Evolutionary conservation across 1,140 invertebrate species (phyloP).

Genomic region (Pentalonia nigronervosa): DNA sequence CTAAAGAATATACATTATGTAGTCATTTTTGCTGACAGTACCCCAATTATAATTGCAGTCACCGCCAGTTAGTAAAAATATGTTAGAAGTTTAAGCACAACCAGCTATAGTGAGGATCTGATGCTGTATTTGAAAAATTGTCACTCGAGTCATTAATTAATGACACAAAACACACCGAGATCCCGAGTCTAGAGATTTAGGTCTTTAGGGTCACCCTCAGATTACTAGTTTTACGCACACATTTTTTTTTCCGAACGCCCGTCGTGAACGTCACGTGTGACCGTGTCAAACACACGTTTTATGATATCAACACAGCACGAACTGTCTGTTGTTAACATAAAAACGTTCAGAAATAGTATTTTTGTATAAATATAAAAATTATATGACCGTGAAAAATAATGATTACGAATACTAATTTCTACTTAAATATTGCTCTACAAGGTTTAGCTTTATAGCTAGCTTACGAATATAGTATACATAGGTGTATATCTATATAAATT

Average conservation of each 20-base stretch:
- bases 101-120: background rate
- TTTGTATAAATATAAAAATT: background rate
- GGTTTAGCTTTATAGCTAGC: background rate
- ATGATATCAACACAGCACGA: slow-evolving; percentile 6
- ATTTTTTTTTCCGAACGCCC: slow-evolving; percentile 31
- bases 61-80: no score
- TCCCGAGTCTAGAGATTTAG: background rate
- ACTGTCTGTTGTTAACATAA: background rate
- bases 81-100: background rate
- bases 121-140: background rate
- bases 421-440: background rate
- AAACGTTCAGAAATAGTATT: slow-evolving; percentile 11
- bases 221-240: slow-evolving; percentile 40
- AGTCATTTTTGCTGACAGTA: background rate
- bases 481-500: background rate
- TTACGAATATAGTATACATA: background rate
- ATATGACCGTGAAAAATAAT: slow-evolving; percentile 35
- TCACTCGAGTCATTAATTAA: slow-evolving; percentile 21
- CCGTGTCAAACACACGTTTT: slow-evolving; percentile 44
- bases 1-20: background rate
- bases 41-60: background rate
- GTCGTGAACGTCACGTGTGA: slow-evolving; percentile 48
- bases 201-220: slow-evolving; percentile 24
- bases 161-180: background rate
- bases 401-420: background rate